Evolutionary conservation across 2,797 vertebrate genomes (phyloP).

Genomic region (Crax fasciolata): DNA sequence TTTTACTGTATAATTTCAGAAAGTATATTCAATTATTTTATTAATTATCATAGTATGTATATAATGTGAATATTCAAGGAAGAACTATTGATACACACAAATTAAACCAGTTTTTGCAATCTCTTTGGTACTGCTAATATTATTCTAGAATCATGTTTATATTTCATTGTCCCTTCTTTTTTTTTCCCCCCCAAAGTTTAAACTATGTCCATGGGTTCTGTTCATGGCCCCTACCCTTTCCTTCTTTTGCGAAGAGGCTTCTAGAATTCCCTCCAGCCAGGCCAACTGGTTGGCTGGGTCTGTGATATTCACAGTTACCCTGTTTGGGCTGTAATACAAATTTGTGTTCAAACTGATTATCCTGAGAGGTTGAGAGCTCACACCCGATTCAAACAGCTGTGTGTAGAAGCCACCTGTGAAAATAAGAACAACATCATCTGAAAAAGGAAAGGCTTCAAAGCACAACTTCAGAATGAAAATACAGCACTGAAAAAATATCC

Average conservation of each 20-base stretch:
- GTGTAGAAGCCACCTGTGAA: slow-evolving; percentile 94
- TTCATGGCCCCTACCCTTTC: slow-evolving; percentile 83
- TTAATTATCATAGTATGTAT: not conserved
- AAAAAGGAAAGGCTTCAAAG: slow-evolving; percentile 2
- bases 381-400: slow-evolving; percentile 84
- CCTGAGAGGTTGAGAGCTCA: slow-evolving; percentile 78
- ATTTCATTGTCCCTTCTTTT: not conserved
- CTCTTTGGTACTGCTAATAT: not conserved
- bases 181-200: not conserved
- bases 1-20: not conserved
- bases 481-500: not conserved
- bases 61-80: not conserved
- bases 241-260: slow-evolving; percentile 80
- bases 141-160: not conserved
- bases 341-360: slow-evolving; percentile 95
- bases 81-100: not conserved
- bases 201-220: not conserved
- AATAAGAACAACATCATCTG: slow-evolving; percentile 26
- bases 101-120: not conserved
- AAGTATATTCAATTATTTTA: not conserved
- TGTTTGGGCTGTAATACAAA: slow-evolving; percentile 92
- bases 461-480: not conserved
- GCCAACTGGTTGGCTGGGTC: slow-evolving; percentile 92
- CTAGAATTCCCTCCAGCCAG: slow-evolving; percentile 90
- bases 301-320: slow-evolving; percentile 86